These are phyloP conservation scores for Ornithorhynchus anatinus DNA, from an alignment of 2,113 vertebrate genomes.

Conservation along the genomic window DNA sequence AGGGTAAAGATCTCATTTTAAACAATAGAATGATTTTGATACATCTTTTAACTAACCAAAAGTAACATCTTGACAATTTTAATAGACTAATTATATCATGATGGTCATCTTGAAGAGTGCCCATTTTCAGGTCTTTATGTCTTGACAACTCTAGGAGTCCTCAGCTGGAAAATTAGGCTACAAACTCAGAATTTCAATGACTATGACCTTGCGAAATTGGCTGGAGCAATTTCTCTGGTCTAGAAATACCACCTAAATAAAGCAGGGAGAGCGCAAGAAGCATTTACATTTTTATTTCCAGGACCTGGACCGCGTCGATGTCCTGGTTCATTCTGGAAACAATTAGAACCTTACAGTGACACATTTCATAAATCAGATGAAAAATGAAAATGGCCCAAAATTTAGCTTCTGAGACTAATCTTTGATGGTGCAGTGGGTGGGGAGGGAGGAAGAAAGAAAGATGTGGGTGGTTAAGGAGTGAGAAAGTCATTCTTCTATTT, in stretches of 20 bases:
- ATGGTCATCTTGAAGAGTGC: slow-evolving; percentile 68
- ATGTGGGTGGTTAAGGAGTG: no score
- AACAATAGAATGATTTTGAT: slow-evolving; percentile 65
- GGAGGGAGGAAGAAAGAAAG: no score
- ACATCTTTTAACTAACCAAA: slow-evolving; percentile 69
- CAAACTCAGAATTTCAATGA: slow-evolving; percentile 66
- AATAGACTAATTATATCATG: slow-evolving; percentile 67
- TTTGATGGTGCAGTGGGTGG: no score
- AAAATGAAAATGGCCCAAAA: rapidly evolving
- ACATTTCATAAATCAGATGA: rapidly evolving
- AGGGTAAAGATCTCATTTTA: slow-evolving; percentile 6
- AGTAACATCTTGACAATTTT: slow-evolving; percentile 73
- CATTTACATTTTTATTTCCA: background rate
- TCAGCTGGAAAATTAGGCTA: slow-evolving; percentile 65
- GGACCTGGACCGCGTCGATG: background rate
- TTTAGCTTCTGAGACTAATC: rapidly evolving
- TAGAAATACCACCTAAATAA: background rate
- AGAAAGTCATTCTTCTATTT: no score
- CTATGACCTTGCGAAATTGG: slow-evolving; percentile 40
- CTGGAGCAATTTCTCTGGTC: slow-evolving; percentile 30
- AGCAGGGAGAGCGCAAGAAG: slow-evolving; percentile 7
- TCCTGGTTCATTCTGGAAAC: slow-evolving; percentile 18
- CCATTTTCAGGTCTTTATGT: slow-evolving; percentile 63
- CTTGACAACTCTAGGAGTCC: slow-evolving; percentile 61
- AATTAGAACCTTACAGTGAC: rapidly evolving